These are phyloP conservation scores for Macheiramphus alcinus DNA, from an alignment of 2,113 vertebrate genomes.

Conservation along the genomic window DNA sequence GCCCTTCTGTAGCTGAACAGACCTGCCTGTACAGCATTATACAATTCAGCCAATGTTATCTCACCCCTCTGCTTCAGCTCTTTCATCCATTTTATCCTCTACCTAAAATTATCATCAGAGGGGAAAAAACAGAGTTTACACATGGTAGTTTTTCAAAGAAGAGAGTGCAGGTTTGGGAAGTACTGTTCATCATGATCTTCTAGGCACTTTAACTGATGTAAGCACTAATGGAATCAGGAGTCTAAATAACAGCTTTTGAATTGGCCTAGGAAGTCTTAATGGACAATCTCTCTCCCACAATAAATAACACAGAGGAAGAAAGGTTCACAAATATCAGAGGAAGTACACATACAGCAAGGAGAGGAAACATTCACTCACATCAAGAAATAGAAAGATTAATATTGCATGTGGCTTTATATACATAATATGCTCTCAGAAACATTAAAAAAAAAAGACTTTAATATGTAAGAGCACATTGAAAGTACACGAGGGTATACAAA, in stretches of 20 bases:
- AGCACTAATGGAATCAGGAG: constrained; percentile 40
- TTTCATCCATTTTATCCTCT: constrained; percentile 7
- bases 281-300: background rate
- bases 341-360: background rate
- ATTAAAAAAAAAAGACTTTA: background rate
- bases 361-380: background rate
- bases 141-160: constrained; percentile 19
- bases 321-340: background rate
- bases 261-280: constrained; percentile 10
- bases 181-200: constrained; percentile 14
- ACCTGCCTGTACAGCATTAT: background rate
- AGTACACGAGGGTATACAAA: background rate
- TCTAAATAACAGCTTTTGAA: constrained; percentile 40
- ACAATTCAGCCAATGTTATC: background rate
- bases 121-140: background rate
- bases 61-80: background rate
- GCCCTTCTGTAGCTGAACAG: background rate
- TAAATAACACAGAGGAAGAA: constrained; percentile 17
- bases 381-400: background rate
- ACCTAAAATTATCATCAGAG: background rate
- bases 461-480: background rate
- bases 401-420: background rate
- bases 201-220: constrained; percentile 31
- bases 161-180: background rate
- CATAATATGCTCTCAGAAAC: background rate